Base-by-base conservation (phyloP, 2,888 invertebrate genomes). In the Diaperis boleti region DNA sequence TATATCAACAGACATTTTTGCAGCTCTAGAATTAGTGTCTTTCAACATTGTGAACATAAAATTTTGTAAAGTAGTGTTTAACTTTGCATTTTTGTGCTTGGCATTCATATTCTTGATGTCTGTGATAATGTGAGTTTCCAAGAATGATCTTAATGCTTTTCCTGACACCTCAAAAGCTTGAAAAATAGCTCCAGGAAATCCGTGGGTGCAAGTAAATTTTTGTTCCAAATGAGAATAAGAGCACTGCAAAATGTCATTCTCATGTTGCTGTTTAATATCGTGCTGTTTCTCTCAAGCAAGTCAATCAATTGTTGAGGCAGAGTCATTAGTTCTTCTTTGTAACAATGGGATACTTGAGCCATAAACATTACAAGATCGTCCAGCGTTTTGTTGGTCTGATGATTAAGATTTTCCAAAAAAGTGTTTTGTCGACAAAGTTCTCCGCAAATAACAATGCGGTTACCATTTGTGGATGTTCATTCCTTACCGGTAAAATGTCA, bases 81-180 rank as follows among this genome's bases (percentile, higher is more conserved):
- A 83, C 80, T 94, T 95, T 75, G 90, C 88, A 81, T 97, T 95
- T 78, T 95, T 96, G 76, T 96, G 94, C 79, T 96, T 96, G 47
- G 91, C 85, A 81, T 98, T 98, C 76, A 96, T 87, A 78, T 95
- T 96, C 81, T 98, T 98, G 20, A 99, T 94, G 78, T 98, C 98
- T 1, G 90, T 91, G 14, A 98, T 89, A 56, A 99, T 96, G 77
- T 98, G 96, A 15, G 88, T 91, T 79, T 96, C 91, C 7, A 99
- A 83, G 78, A 95, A 98, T 66, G 91, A 90, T 59, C 98, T 86
- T 47, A 97, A 83, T 69, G 87, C 85, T 81, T 97, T 97, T 98
- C 97, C 77, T 93, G 95, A 76, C 96, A 95, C 74, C 92, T 88
- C 31, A 98, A 85, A 37, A 99, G 82, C 70, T 93, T 89, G 78